Evolutionary conservation across 2,797 vertebrate genomes (phyloP), one percentile per base, ranked within the genome.

Genomic region (Eulemur rubriventer): DNA sequence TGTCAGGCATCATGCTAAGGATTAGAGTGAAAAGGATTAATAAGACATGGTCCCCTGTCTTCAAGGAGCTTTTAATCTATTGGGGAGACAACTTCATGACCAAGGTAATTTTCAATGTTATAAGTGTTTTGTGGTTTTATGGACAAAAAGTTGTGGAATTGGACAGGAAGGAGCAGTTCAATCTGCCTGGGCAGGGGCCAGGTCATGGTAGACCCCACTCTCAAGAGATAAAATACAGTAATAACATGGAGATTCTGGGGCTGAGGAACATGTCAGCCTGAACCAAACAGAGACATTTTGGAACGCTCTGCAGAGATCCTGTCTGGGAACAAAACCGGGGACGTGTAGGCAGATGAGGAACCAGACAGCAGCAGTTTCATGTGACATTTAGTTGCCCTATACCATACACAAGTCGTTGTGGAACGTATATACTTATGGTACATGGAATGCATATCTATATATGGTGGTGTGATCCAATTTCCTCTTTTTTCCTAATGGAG

Each of bases 301-400:
- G 57, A 81, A 75, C 7, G n/a, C 26, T 38, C 30, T 79, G 33
- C 72, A 50, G 83, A 82, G 82, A 92, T 52, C 52, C 81, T 35
- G 10, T 85, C 65, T 85, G 59, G 67, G 83, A 94, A 95, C 38
- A 59, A 89, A 78, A 28, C 55, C 30, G 35, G 7, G 73, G 43
- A 76, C 52, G 33, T 73, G 94, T 91, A 57, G 88, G 92, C 81
- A 88, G 84, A 79, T 7, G 72, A 76, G 50, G 86, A 79, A 83
- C 61, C 96, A 92, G 95, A 81, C 61, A 84, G 57, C 46, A 22
- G 57, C 30, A 43, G 48, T 10, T 76, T n/a, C 55, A 28, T 14
- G 91, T 95, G 96, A 96, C 94, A 98, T 96, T 97, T 95, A 79
- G n/a, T 73, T 91, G 85, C 90, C 86, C 84, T 93, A 82, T 18